phyloP scores from a whole-genome alignment of 2,113 vertebrate species.

The Bubo scandiacus region DNA sequence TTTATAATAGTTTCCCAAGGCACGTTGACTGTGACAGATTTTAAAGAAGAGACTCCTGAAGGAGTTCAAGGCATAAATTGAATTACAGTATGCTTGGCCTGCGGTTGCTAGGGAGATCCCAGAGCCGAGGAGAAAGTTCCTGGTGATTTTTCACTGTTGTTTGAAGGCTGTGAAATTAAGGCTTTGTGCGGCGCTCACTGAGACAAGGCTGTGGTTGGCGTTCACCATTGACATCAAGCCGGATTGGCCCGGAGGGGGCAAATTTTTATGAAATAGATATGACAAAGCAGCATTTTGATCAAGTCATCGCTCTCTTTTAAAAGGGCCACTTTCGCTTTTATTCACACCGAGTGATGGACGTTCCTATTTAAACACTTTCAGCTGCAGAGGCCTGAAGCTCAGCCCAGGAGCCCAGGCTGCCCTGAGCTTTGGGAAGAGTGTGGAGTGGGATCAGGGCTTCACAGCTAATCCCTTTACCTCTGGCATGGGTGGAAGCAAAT shows the following conservation, averaged over 20 bases:
- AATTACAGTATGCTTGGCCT: slow-evolving; percentile 73
- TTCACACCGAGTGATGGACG: neutral
- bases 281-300: slow-evolving; percentile 68
- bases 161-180: slow-evolving; percentile 70
- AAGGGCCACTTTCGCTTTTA: slow-evolving; percentile 5
- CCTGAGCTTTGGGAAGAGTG: slow-evolving; percentile 15
- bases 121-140: slow-evolving; percentile 56
- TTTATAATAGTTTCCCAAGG: slow-evolving; percentile 72
- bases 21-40: slow-evolving; percentile 68
- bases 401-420: neutral
- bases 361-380: slow-evolving; percentile 56
- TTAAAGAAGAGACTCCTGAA: slow-evolving; percentile 67
- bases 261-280: slow-evolving; percentile 66
- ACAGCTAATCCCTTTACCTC: slow-evolving; percentile 57
- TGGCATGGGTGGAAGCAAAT: slow-evolving; percentile 22
- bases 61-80: slow-evolving; percentile 74
- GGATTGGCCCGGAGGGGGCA: slow-evolving; percentile 49
- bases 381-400: slow-evolving; percentile 21
- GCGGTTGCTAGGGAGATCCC: slow-evolving; percentile 71
- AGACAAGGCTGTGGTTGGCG: slow-evolving; percentile 56
- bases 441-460: neutral
- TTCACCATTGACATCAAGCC: slow-evolving; percentile 45
- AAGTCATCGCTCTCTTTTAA: slow-evolving; percentile 42
- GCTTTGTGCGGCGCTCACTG: slow-evolving; percentile 19
- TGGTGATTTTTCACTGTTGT: slow-evolving; percentile 67